Evolutionary conservation across 2,888 invertebrate genomes (phyloP).

Genomic region (Rosalia funebris): DNA sequence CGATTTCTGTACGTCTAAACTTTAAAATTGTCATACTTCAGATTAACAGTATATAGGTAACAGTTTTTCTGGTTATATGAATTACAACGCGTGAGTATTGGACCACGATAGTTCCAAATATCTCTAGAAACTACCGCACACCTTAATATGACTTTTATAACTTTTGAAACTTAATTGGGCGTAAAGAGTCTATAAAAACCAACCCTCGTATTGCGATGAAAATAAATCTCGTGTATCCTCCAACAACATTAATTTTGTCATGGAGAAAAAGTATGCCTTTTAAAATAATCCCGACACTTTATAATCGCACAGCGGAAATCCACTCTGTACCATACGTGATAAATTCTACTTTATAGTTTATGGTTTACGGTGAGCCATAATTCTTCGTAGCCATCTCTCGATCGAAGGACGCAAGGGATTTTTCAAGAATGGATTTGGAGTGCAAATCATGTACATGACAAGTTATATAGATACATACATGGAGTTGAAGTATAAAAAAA

Average conservation of each 20-base stretch:
- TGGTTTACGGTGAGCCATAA: constrained; percentile 4
- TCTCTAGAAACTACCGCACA: no score
- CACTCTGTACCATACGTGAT: constrained; percentile 12
- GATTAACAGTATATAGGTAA: no score
- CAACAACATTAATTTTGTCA: constrained; percentile 3
- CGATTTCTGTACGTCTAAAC: no score
- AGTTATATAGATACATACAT: not conserved
- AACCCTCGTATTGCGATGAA: no score
- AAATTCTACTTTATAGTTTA: constrained; percentile 17
- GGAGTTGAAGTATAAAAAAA: no score
- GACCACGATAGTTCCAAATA: no score
- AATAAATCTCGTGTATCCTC: not conserved
- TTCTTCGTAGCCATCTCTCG: constrained; percentile 1
- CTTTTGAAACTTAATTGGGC: no score
- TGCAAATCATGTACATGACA: constrained; percentile 5
- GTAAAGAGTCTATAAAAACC: no score
- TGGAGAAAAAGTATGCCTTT: not conserved
- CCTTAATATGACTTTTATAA: no score
- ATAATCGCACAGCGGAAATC: not conserved
- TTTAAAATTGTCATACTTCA: no score
- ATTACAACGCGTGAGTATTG: no score
- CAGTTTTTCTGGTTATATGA: no score
- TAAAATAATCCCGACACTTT: constrained; percentile 9
- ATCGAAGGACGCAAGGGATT: constrained; percentile 5
- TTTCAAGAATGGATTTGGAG: not conserved